A percentile compares a stretch with the other conserved stretches of the same genome.
These are phyloP conservation scores for Apis cerana DNA, from an alignment of 1,140 invertebrate genomes.

Conservation along the genomic window DNA sequence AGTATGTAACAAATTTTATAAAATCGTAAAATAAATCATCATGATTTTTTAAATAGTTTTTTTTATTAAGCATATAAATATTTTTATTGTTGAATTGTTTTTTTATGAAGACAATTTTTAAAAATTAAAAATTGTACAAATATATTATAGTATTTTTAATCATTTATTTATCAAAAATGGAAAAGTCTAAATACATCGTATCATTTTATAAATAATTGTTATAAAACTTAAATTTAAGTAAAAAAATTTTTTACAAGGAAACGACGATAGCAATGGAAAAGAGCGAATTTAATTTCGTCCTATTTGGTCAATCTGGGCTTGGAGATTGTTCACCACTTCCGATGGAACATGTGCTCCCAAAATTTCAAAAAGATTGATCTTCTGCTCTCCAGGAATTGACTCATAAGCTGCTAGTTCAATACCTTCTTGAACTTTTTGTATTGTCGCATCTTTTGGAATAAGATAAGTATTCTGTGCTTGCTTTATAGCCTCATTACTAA, in stretches of 20 bases:
- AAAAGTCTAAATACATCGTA: conserved; percentile 39
- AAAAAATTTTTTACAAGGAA: conserved; percentile 48
- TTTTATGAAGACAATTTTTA: neutral
- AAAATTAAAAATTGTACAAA: neutral
- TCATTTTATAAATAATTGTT: conserved; percentile 65
- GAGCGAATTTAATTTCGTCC: conserved; percentile 82
- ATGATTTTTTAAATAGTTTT: conserved; percentile 5
- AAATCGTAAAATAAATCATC: conserved; percentile 27
- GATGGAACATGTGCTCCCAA: conserved; percentile 90
- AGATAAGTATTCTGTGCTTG: conserved; percentile 91
- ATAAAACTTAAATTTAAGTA: conserved; percentile 37
- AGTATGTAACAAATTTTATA: conserved; percentile 28
- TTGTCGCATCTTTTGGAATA: conserved; percentile 92
- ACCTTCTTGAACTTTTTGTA: conserved; percentile 92
- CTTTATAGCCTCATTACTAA: conserved; percentile 91
- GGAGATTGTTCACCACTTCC: conserved; percentile 93
- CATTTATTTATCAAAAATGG: conserved; percentile 61
- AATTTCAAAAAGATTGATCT: conserved; percentile 90
- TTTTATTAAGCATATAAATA: neutral
- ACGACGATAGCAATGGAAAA: conserved; percentile 3
- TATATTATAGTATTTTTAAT: conserved; percentile 13
- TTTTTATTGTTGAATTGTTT: neutral
- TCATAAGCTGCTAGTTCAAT: conserved; percentile 91
- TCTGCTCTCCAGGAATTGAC: conserved; percentile 90
- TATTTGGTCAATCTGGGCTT: conserved; percentile 90